phyloP scores from a whole-genome alignment of 1,140 invertebrate species.

The Anoplophora glabripennis region DNA sequence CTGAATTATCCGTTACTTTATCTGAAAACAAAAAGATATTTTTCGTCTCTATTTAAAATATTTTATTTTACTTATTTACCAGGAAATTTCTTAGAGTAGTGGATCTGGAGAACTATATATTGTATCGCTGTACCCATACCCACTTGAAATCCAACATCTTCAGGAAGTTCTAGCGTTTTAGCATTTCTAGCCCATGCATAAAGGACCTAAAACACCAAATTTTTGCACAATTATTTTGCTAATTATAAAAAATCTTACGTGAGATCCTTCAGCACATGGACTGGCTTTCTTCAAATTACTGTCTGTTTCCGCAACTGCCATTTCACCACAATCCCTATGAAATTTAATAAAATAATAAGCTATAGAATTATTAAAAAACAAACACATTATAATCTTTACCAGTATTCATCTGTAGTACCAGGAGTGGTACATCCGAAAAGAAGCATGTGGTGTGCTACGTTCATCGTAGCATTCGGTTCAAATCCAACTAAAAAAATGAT shows the following conservation, averaged over 20 bases:
- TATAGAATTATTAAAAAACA: neutral
- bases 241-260: slow-evolving; percentile 53
- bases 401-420: slow-evolving; percentile 73
- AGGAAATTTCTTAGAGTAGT: slow-evolving; percentile 78
- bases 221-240: neutral
- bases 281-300: slow-evolving; percentile 54
- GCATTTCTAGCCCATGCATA: slow-evolving; percentile 98
- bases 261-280: slow-evolving; percentile 69
- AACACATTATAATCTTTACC: slow-evolving; percentile 54
- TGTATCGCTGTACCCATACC: slow-evolving; percentile 69
- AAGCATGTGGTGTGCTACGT: slow-evolving; percentile 93
- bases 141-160: slow-evolving; percentile 80
- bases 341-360: neutral
- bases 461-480: slow-evolving; percentile 87
- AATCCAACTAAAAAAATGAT: slow-evolving; percentile 74
- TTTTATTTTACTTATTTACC: slow-evolving; percentile 56
- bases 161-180: slow-evolving; percentile 77
- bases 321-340: slow-evolving; percentile 88
- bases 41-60: slow-evolving; percentile 10
- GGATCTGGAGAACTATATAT: slow-evolving; percentile 88
- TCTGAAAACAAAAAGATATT: slow-evolving; percentile 30
- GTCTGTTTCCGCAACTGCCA: slow-evolving; percentile 59
- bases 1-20: slow-evolving; percentile 66
- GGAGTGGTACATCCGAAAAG: slow-evolving; percentile 89
- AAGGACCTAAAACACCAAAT: slow-evolving; percentile 64